Percentiles rank a stretch among this genome's conserved stretches.
These are phyloP conservation scores for Rhinoraja longicauda DNA, from an alignment of 2,797 vertebrate genomes.

Conservation along the genomic window DNA sequence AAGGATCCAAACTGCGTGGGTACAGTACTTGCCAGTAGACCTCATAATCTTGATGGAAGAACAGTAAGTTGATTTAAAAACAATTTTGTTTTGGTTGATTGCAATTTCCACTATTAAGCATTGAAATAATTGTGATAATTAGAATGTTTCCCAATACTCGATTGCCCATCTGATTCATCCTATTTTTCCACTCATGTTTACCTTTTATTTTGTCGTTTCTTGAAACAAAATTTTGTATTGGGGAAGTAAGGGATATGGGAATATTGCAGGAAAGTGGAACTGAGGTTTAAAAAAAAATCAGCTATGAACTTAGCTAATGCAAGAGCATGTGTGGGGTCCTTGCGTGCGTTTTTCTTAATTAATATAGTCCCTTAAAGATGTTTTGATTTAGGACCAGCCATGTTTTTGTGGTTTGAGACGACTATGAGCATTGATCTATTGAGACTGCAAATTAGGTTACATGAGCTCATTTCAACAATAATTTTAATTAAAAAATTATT, in stretches of 20 bases:
- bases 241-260: no score
- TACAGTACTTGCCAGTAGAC: slow-evolving; percentile 94
- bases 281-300: no score
- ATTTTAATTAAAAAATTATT: no score
- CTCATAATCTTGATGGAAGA: slow-evolving; percentile 93
- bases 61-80: slow-evolving; percentile 75
- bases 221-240: background rate
- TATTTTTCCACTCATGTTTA: background rate
- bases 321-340: no score
- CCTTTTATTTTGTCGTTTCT: background rate
- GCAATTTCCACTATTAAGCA: background rate
- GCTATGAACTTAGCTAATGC: no score
- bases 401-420: background rate
- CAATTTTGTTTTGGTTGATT: background rate
- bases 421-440: background rate
- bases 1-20: slow-evolving; percentile 99
- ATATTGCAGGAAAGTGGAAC: no score
- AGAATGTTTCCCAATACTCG: background rate
- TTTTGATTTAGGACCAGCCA: background rate
- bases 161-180: background rate
- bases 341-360: no score
- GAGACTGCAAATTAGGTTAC: background rate
- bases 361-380: background rate
- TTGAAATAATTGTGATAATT: background rate
- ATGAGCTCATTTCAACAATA: no score